phyloP scores from a whole-genome alignment of 1,140 invertebrate genomes.

The Holcopasites calliopsidis region DNA sequence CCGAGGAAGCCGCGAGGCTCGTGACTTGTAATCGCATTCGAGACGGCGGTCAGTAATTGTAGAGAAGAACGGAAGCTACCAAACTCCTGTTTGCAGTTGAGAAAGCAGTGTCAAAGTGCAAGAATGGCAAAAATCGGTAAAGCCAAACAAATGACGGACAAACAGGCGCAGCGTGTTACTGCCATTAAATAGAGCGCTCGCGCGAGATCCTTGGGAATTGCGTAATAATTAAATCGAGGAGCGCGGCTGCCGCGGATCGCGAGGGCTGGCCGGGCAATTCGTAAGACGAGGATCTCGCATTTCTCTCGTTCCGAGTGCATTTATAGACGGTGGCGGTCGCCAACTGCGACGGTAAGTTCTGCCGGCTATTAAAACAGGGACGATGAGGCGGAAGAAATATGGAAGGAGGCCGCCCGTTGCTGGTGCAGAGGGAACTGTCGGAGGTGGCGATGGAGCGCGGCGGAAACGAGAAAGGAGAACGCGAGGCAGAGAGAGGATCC shows the following conservation, averaged over 20 bases:
- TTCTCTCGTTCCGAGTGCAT: constrained; percentile 1
- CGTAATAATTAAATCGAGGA: constrained; percentile 34
- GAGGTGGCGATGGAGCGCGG: constrained; percentile 31
- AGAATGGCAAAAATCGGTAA: too few species aligned
- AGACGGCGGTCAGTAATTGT: too few species aligned
- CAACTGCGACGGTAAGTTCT: constrained; percentile 37
- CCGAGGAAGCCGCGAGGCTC: too few species aligned
- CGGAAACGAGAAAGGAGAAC: background rate
- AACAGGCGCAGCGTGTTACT: background rate
- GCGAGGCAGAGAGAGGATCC: background rate
- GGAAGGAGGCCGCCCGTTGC: background rate
- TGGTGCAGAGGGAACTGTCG: constrained; percentile 1
- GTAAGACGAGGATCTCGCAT: constrained; percentile 2
- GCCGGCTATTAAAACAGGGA: constrained; percentile 50
- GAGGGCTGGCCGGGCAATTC: background rate
- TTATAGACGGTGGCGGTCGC: constrained; percentile 13
- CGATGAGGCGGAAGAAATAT: constrained; percentile 4
- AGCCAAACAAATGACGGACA: background rate
- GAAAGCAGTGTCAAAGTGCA: too few species aligned
- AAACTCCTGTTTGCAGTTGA: too few species aligned
- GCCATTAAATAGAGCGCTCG: too few species aligned
- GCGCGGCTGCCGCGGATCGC: background rate
- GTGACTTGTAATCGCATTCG: too few species aligned
- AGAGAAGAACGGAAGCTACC: too few species aligned
- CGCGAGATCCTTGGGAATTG: background rate